These are phyloP conservation scores for Aurelia aurita complex sp. Pacific DNA, from an alignment of 30 jellyfish, hydroid and myxozoan species.

Conservation along the genomic window DNA sequence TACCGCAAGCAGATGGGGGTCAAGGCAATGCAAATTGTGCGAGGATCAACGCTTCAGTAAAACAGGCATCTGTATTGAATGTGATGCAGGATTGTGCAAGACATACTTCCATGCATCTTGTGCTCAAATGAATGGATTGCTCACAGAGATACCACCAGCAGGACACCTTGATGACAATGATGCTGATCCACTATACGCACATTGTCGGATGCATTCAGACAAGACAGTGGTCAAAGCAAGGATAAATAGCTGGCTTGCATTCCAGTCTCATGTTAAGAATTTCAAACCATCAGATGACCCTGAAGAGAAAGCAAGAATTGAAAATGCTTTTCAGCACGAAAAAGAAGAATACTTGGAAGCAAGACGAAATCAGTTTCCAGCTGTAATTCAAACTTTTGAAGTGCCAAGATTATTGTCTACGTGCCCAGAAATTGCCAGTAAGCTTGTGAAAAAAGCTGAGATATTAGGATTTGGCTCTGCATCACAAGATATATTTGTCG, in stretches of 20 bases:
- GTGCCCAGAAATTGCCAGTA: conserved; percentile 85
- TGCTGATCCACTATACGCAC: conserved; percentile 94
- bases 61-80: conserved; percentile 91
- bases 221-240: conserved; percentile 59
- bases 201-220: conserved; percentile 92
- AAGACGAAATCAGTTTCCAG: conserved; percentile 33
- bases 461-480: conserved; percentile 59
- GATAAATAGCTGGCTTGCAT: conserved; percentile 71
- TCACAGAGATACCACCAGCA: conserved; percentile 90
- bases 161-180: conserved; percentile 71
- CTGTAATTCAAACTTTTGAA: conserved; percentile 22
- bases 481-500: conserved; percentile 10
- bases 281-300: conserved; percentile 61
- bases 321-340: conserved; percentile 56
- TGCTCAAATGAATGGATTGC: conserved; percentile 92
- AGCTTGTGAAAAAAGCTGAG: conserved; percentile 80
- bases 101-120: conserved; percentile 91
- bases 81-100: conserved; percentile 98
- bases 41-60: conserved; percentile 83
- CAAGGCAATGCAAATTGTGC: conserved; percentile 82
- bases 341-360: conserved; percentile 54
- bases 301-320: conserved; percentile 69
- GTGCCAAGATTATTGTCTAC: conserved; percentile 81
- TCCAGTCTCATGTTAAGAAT: conserved; percentile 50
- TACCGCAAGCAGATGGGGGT: conserved; percentile 78